Evolutionary conservation across 2,113 vertebrate species (phyloP).

Genomic region (Archocentrus centrarchus): DNA sequence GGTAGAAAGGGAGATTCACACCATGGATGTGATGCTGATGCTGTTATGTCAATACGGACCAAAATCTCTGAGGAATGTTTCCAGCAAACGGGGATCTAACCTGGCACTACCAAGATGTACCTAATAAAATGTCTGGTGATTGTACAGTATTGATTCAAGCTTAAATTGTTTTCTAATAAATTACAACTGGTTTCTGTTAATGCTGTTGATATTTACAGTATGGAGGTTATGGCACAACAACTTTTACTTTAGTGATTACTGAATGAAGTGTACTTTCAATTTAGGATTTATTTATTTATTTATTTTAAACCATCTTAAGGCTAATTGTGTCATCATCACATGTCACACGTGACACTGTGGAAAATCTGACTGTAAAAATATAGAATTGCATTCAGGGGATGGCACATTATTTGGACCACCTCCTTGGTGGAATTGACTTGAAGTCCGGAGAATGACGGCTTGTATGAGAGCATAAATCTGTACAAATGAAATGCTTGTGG

Average conservation of each 20-base stretch:
- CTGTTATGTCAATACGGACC: not conserved
- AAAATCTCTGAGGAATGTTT: not conserved
- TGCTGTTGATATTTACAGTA: not conserved
- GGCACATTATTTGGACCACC: not conserved
- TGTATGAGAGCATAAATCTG: not conserved
- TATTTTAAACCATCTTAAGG: not conserved
- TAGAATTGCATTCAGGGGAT: not conserved
- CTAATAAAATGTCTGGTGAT: not conserved
- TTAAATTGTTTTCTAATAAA: not conserved
- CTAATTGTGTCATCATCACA: not conserved
- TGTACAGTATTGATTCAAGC: not conserved
- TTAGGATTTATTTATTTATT: not conserved
- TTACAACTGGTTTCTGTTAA: not conserved
- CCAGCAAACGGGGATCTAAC: not conserved
- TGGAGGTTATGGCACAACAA: not conserved
- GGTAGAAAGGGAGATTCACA: too few relatives aligned
- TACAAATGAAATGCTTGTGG: not conserved
- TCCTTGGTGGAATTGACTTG: constrained; percentile 3
- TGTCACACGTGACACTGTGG: not conserved
- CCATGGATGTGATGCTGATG: not conserved
- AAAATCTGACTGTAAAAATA: not conserved
- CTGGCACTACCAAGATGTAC: not conserved
- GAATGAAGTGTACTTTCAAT: not conserved
- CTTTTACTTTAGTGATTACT: not conserved
- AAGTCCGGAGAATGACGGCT: not conserved